Conservation (phyloP, 2,888 invertebrate species). For the Caenorhabditis imperialis region DNA sequence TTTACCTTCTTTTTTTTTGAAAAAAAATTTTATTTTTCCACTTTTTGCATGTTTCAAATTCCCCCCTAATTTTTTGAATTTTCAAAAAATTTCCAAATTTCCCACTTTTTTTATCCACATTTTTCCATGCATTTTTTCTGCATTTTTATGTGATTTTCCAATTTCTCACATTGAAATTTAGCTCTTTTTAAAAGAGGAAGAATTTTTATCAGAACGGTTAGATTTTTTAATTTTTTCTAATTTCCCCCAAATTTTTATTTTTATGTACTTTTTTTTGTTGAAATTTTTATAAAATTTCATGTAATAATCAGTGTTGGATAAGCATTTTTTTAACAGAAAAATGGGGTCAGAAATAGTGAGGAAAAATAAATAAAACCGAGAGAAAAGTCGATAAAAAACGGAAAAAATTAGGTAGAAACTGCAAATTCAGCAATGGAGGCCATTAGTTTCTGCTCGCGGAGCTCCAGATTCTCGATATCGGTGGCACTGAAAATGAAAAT, state of each 20-base stretch:
- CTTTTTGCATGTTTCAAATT: too few species aligned
- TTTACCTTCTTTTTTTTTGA: not conserved
- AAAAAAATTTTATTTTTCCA: conserved; percentile 3
- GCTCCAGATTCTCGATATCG: conserved; percentile 27
- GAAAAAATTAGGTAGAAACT: not conserved
- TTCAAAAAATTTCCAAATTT: not conserved
- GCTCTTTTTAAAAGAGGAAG: conserved; percentile 33
- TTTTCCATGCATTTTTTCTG: too few species aligned
- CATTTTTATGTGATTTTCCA: not conserved
- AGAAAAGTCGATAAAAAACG: too few species aligned
- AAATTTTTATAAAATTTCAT: too few species aligned
- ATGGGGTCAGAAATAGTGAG: not conserved
- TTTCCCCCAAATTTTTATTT: conserved; percentile 13
- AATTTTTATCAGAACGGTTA: too few species aligned
- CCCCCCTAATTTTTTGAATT: too few species aligned
- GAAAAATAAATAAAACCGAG: not conserved
- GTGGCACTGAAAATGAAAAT: conserved; percentile 18
- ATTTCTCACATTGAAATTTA: conserved; percentile 4
- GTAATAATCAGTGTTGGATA: too few species aligned
- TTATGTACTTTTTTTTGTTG: conserved; percentile 1
- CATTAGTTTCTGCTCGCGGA: conserved; percentile 7
- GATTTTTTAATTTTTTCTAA: too few species aligned
- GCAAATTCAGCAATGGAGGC: conserved; percentile 8
- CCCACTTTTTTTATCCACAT: not conserved
- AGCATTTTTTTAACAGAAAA: conserved; percentile 13